These are phyloP conservation scores for Avahi laniger DNA, from an alignment of 2,797 vertebrate species.

Conservation along the genomic window DNA sequence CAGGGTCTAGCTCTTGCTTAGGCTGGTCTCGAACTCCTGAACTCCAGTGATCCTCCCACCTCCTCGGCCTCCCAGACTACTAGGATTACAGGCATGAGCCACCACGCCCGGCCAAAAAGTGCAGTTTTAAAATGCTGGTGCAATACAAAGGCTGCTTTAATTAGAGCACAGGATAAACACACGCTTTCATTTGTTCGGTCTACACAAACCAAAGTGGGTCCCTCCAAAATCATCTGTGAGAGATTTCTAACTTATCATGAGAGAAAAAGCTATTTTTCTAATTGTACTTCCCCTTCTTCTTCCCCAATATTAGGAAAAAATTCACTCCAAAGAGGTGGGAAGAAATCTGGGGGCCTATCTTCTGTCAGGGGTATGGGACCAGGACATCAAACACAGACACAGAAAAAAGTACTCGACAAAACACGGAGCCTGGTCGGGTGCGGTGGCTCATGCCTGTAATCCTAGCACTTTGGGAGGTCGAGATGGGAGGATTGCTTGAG, in stretches of 20 bases:
- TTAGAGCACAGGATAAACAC: background rate
- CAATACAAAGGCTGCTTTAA: background rate
- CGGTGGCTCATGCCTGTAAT: too few species aligned
- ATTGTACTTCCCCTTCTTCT: background rate
- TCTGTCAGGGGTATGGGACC: background rate
- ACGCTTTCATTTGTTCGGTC: background rate
- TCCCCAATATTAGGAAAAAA: background rate
- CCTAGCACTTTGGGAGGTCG: too few species aligned
- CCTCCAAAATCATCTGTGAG: background rate
- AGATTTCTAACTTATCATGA: background rate
- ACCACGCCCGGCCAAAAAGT: background rate
- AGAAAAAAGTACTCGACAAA: fast-evolving
- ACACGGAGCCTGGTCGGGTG: too few species aligned
- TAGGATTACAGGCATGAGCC: too few species aligned
- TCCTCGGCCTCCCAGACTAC: too few species aligned
- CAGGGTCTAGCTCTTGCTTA: too few species aligned
- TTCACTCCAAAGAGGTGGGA: background rate
- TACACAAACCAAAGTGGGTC: background rate
- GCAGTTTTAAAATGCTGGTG: background rate
- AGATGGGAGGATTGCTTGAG: too few species aligned
- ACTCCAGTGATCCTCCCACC: too few species aligned
- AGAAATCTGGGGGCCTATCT: background rate
- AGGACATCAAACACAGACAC: background rate
- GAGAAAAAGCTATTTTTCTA: background rate
- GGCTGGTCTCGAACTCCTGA: too few species aligned